phyloP scores from a whole-genome alignment of 2,113 vertebrate genomes.

The Apus apus region DNA sequence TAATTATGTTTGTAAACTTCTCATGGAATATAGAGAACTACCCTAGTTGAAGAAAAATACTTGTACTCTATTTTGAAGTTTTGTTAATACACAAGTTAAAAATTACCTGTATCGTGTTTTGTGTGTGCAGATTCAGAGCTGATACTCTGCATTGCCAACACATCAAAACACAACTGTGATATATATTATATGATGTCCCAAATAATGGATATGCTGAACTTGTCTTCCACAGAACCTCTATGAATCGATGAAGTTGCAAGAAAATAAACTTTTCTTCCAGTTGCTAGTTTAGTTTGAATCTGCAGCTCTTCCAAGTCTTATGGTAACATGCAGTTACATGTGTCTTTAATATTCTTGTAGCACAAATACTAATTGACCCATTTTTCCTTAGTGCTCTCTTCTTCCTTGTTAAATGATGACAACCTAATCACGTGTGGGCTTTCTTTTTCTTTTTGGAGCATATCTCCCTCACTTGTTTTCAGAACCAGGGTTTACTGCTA shows the following conservation, averaged over 20 bases:
- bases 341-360: background rate
- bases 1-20: background rate
- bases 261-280: background rate
- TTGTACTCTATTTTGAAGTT: background rate
- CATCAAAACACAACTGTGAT: background rate
- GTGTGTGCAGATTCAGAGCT: background rate
- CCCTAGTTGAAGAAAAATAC: background rate
- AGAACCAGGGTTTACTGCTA: background rate
- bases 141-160: background rate
- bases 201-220: background rate
- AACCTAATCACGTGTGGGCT: accelerated
- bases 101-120: accelerated
- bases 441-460: background rate
- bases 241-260: background rate
- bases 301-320: background rate
- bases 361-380: background rate
- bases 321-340: background rate
- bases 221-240: background rate
- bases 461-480: background rate
- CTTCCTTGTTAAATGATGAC: background rate
- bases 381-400: background rate
- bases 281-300: background rate
- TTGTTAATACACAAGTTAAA: background rate
- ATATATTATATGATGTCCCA: background rate
- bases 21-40: background rate